Evolutionary conservation across 1,140 invertebrate genomes (phyloP).

Genomic region (Drosophila mojavensis): DNA sequence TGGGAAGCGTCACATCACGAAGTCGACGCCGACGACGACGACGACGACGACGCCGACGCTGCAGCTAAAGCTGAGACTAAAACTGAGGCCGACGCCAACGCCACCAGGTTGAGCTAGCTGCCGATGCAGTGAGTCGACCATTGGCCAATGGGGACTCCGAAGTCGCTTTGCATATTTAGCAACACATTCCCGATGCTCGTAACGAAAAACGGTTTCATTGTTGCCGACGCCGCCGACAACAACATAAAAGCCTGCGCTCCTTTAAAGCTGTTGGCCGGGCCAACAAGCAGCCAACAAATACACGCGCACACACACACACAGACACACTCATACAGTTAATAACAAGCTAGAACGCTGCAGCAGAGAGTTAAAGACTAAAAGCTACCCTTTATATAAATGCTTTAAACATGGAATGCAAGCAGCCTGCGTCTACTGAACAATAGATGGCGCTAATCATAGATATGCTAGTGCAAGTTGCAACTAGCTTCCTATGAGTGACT

Average conservation of each 20-base stretch:
- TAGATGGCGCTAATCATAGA: slow-evolving; percentile 2
- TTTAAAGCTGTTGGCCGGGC: slow-evolving; percentile 57
- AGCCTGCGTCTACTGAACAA: neutral
- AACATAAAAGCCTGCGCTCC: slow-evolving; percentile 78
- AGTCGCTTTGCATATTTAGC: slow-evolving; percentile 81
- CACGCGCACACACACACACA: slow-evolving; percentile 39
- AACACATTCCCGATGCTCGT: slow-evolving; percentile 77
- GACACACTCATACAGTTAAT: slow-evolving; percentile 41
- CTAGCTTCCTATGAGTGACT: too few species aligned
- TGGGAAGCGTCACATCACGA: slow-evolving; percentile 79
- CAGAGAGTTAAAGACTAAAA: neutral
- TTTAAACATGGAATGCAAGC: neutral
- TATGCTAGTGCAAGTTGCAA: too few species aligned
- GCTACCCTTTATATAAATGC: neutral
- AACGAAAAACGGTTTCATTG: slow-evolving; percentile 82
- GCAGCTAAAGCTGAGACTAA: neutral
- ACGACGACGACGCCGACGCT: slow-evolving; percentile 54
- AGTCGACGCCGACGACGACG: slow-evolving; percentile 63
- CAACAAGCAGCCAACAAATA: slow-evolving; percentile 21
- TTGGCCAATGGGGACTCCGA: slow-evolving; percentile 28
- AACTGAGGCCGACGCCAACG: slow-evolving; percentile 1
- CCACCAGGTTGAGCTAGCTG: slow-evolving; percentile 25
- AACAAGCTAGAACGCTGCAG: slow-evolving; percentile 23
- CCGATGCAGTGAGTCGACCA: slow-evolving; percentile 30
- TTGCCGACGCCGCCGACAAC: slow-evolving; percentile 79